Evolutionary conservation across 2,113 vertebrate genomes (phyloP), one percentile per base, ranked within the genome.

Genomic region (Eulacestoma nigropectus): DNA sequence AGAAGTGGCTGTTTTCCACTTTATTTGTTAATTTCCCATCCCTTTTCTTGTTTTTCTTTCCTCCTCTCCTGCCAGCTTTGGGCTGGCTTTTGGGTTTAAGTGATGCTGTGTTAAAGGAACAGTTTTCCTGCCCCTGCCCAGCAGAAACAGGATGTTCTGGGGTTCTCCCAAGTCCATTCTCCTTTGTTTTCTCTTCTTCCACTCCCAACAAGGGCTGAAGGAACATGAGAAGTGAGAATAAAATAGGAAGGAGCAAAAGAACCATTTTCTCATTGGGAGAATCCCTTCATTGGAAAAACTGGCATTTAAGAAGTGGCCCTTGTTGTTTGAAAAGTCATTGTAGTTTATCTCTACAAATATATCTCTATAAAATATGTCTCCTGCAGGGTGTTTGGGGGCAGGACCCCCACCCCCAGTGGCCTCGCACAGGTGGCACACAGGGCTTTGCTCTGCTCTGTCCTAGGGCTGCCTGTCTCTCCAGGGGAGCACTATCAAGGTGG

Each of bases 381-480:
- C 84, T 57, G 57, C 27, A 16, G 5, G 7, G 33, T 4, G 7
- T 26, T 9, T 16, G 44, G 23, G 23, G 37, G 50, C 26, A 41
- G 53, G n/a, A n/a, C 16, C 42, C 56, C 0, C 16, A 4, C 42
- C 33, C 46, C 33, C 20, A 2, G n/a, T 2, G 47, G 19, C 49
- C 83, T 50, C 0, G 0, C 56, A 16, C 32, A 13, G 87, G 10
- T 4, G 73, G 29, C 42, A 59, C 65, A 3, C 1, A 3, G 41
- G 32, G 15, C 1, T 44, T 8, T 33, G 65, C 80, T 97, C 89
- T 93, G 80, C 65, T 59, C 92, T 26, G 62, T 93, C 96, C 30
- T 87, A 99, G 99, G 99, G 99, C 23, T 98, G 91, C 74, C 97
- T 99, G 84, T 97, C 97, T 76, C 98, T 99, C 42, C 98, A 98